Evolutionary conservation across 2,888 invertebrate genomes (phyloP), one percentile per base, ranked within the genome.

Genomic region (Keiferia lycopersicella): DNA sequence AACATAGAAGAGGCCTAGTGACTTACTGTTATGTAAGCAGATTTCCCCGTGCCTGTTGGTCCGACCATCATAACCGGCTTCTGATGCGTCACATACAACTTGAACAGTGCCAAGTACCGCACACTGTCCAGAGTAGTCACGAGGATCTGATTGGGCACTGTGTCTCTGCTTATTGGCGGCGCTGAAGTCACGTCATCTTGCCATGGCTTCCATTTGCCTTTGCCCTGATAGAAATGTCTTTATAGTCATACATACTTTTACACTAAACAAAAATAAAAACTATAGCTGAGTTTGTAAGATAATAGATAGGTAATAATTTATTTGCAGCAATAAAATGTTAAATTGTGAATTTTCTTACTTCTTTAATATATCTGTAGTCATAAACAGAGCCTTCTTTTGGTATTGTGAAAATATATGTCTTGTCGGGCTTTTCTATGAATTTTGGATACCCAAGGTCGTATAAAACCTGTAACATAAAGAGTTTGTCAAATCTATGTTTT

Each of bases 21-120:
- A 60, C 12, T 53, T 11, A 82, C 90, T 81, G 94, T 94, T 77
- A 95, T 95, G 18, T 98, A 97, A 58, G 96, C 96, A 8, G 98
- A 97, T 87, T 99, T 99, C 64, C 98, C 98, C 0, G 98, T 98
- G 41, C 98, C 98, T 0, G 98, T 98, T 0, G 98, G 98, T 0
- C 98, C 99, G 0, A 98, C 96, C 82, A 98, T 94, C 93, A 98
- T 94, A 53, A 96, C 92, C 0, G 96, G 94, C 76, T 98, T 98
- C 14, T 95, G 93, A 79, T 98, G 96, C 20, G 94, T 94, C 0
- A 98, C 94, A 56, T 98, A 86, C 39, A 97, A 87, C 69, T 94
- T 94, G 88, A 98, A 95, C 0, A 99, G 84, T 0, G 95, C 95
- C n/a, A 95, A 93, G 79, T 96, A 96, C 41, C 98, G 93, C 1